phyloP scores from a whole-genome alignment of 2,888 invertebrate species.

The Perithous albicinctus region DNA sequence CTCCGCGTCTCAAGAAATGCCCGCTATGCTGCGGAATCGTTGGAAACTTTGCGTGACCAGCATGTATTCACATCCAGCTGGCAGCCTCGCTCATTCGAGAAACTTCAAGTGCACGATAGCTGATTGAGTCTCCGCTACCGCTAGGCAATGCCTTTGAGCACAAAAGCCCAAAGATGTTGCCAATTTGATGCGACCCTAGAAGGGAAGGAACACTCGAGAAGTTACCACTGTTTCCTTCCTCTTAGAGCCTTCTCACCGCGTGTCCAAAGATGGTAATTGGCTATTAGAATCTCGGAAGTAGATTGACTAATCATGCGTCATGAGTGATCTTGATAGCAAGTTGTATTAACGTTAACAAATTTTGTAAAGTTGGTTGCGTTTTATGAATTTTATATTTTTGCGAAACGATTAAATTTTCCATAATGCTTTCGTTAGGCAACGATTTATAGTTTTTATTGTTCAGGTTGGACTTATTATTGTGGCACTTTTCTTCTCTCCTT shows the following conservation, averaged over 20 bases:
- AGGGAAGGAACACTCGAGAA: not conserved
- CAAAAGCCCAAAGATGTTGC: not conserved
- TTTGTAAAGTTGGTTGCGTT: too few species aligned
- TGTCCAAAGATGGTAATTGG: not conserved
- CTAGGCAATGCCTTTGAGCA: conserved; percentile 2
- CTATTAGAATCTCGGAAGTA: conserved; percentile 1
- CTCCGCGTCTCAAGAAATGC: not conserved
- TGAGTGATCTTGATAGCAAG: not conserved
- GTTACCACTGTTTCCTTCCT: not conserved
- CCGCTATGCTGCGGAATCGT: not conserved
- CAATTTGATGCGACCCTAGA: not conserved
- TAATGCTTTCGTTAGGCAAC: not conserved
- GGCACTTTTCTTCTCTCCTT: not conserved
- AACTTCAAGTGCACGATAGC: conserved; percentile 8
- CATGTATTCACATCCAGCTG: not conserved
- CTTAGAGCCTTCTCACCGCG: not conserved
- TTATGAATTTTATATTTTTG: not conserved
- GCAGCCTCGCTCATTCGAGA: not conserved
- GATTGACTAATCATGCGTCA: not conserved
- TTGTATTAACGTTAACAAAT: not conserved
- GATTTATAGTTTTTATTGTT: not conserved
- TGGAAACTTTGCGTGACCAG: conserved; percentile 21
- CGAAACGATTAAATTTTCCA: not conserved
- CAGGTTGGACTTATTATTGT: not conserved
- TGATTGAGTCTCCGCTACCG: not conserved